Evolutionary conservation across 2,888 invertebrate species (phyloP).

Genomic region (Dioctria linearis): DNA sequence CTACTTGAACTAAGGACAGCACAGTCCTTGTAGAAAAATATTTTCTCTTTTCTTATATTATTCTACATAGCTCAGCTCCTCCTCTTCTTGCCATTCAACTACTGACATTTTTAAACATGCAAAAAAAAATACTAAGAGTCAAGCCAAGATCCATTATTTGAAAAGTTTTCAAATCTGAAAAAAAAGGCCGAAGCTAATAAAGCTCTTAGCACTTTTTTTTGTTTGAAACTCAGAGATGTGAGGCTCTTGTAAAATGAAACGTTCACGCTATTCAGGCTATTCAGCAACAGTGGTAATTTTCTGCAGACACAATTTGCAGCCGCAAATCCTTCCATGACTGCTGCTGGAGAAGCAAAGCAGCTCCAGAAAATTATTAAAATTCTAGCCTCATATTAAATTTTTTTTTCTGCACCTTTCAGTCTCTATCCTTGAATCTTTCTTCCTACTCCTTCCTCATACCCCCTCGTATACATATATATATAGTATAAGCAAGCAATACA

Average conservation of each 20-base stretch:
- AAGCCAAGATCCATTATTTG: slow-evolving; percentile 35
- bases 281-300: slow-evolving; percentile 41
- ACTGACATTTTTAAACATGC: neutral
- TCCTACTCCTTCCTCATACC: neutral
- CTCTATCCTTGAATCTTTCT: neutral
- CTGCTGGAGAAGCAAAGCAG: neutral
- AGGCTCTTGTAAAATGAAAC: slow-evolving; percentile 34
- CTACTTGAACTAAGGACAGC: no score
- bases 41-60: no score
- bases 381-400: slow-evolving; percentile 50
- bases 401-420: slow-evolving; percentile 10
- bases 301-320: slow-evolving; percentile 48
- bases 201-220: slow-evolving; percentile 35
- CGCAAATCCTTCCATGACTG: slow-evolving; percentile 18
- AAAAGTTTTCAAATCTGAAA: slow-evolving; percentile 46
- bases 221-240: neutral
- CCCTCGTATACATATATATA: no score
- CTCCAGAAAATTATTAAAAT: slow-evolving; percentile 47
- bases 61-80: no score
- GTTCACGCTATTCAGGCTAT: slow-evolving; percentile 23
- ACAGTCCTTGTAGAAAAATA: no score
- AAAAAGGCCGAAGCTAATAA: slow-evolving; percentile 39
- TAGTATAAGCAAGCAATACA: neutral
- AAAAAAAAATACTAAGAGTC: neutral
- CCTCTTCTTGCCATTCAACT: no score